Base-by-base conservation (phyloP, 2,113 vertebrate genomes). In the Callaeas wilsoni region DNA sequence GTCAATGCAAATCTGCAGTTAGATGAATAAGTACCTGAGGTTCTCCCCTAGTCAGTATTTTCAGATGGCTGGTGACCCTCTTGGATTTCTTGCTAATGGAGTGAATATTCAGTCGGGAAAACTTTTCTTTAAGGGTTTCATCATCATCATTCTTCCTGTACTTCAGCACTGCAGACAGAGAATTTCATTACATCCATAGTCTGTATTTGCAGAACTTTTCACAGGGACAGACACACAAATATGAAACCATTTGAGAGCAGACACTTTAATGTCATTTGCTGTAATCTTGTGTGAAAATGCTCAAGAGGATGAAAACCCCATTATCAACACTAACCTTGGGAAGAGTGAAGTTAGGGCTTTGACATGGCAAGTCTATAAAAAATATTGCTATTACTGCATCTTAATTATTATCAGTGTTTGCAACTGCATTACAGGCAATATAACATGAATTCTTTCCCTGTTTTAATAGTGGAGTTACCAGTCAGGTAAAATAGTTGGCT, bases 81-180 rank as follows among this genome's bases (percentile, higher is more conserved):
- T 99, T 99, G 11, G 99, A 99, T 97, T 99, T 99, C 97, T 99
- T 99, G 70, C 99, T 98, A 93, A 99, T 99, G 35, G 99, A 99
- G 95, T 99, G 99, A 95, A 99, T 99, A 96, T 98, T 99, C 74
- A 99, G 96, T 96, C 98, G 99, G 84, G 99, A 98, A 76, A 99
- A 95, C 96, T 99, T 99, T 35, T 99, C 98, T 96, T 98, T 99
- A 84, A 99, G 93, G 12, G 98, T 99, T 94, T 98, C 99, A 44
- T 99, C 99, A 80, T 99, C 99, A 39, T 99, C 99, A 56, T 97
- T 97, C 91, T 98, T 99, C 96, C 98, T 99, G 80, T 99, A 99
- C 95, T 99, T 99, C 97, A 99, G 98, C 85, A 99, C 99, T 99
- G 97, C 93, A 91, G 95, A 97, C 13, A 87, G 88, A 97, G 95